phyloP scores from a whole-genome alignment of 1,140 invertebrate species.

The Lepidurus packardi region DNA sequence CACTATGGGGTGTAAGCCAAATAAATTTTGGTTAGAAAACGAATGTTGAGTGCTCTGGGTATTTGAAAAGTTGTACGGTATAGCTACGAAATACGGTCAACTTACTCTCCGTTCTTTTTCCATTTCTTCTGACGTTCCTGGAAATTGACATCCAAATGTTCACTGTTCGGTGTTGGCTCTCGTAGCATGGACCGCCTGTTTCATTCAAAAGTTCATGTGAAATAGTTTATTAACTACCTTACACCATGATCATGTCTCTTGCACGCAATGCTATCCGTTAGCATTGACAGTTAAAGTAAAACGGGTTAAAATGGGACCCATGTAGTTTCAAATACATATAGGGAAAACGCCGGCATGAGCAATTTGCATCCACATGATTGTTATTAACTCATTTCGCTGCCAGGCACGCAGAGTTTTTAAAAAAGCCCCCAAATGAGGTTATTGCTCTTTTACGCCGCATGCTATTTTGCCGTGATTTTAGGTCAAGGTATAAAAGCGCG shows the following conservation, averaged over 20 bases:
- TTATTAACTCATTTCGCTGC: neutral
- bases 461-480: neutral
- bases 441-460: neutral
- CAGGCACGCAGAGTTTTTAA: neutral
- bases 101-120: slow-evolving; percentile 33
- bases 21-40: neutral
- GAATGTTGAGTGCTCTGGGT: neutral
- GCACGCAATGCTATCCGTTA: neutral
- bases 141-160: slow-evolving; percentile 24
- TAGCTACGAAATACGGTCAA: neutral
- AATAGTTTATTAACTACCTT: neutral
- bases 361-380: neutral
- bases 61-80: neutral
- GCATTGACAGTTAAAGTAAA: neutral
- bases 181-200: slow-evolving; percentile 24
- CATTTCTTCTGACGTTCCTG: slow-evolving; percentile 23
- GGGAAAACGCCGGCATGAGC: no score
- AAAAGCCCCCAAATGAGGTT: neutral
- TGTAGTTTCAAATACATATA: no score
- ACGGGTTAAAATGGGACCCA: no score
- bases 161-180: slow-evolving; percentile 29
- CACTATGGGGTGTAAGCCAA: slow-evolving; percentile 49
- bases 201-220: neutral
- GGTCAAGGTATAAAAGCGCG: neutral
- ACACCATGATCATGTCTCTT: neutral